These are phyloP conservation scores for Seira ritae DNA, from an alignment of 2,888 invertebrate species.

Conservation along the genomic window DNA sequence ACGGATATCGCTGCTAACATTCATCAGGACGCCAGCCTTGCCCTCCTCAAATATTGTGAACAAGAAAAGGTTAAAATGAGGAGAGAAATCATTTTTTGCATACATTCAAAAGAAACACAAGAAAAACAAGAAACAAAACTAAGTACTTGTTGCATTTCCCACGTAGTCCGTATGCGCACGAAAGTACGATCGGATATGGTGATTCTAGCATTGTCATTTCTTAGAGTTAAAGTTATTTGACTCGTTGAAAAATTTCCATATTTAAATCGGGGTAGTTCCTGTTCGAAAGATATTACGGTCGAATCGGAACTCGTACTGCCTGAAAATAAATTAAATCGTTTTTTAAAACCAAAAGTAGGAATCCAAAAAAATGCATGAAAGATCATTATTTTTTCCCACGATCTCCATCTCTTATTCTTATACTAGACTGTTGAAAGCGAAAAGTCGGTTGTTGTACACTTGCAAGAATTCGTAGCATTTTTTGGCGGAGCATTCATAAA, in stretches of 20 bases:
- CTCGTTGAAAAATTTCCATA: slow-evolving; percentile 48
- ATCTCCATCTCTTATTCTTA: background rate
- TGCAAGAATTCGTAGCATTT: too few relatives aligned
- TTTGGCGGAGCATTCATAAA: too few relatives aligned
- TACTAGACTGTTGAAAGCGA: too few relatives aligned
- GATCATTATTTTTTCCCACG: background rate
- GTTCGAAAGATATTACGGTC: slow-evolving; percentile 41
- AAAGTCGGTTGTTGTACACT: too few relatives aligned
- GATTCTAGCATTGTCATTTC: slow-evolving; percentile 1
- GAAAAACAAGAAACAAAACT: too few relatives aligned
- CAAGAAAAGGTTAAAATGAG: too few relatives aligned
- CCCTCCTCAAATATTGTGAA: too few relatives aligned
- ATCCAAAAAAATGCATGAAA: slow-evolving; percentile 25
- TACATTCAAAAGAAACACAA: too few relatives aligned
- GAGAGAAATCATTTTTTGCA: too few relatives aligned
- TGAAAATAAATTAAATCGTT: slow-evolving; percentile 13
- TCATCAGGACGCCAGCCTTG: too few relatives aligned
- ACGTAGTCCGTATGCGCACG: slow-evolving; percentile 22
- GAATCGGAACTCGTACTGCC: background rate
- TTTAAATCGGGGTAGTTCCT: slow-evolving; percentile 14
- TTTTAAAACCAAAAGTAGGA: background rate
- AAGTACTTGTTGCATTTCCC: background rate
- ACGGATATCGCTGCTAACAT: too few relatives aligned
- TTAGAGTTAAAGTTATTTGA: slow-evolving; percentile 49
- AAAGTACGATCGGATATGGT: background rate